Percentiles rank a stretch among this genome's conserved stretches.
phyloP scores from a whole-genome alignment of 2,113 vertebrate species.

The Aegypius monachus region DNA sequence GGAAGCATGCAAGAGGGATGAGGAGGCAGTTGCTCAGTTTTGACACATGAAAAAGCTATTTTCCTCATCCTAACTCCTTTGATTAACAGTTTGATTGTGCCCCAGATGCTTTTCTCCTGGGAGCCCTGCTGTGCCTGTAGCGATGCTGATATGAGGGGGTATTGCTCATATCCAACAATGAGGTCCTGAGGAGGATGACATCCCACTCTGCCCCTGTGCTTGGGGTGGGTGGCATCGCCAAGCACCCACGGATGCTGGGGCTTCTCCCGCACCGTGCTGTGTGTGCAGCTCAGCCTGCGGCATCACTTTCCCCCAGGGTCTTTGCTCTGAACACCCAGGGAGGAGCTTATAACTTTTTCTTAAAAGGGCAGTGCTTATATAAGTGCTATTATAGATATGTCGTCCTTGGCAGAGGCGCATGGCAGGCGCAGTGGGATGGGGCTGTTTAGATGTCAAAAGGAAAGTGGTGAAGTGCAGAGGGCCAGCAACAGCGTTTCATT shows the following conservation, averaged over 20 bases:
- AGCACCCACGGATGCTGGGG: background rate
- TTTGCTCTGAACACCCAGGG: background rate
- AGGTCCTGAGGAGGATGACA: background rate
- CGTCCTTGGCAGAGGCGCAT: too few species aligned
- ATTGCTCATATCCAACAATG: fast-evolving
- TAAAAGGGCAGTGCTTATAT: background rate
- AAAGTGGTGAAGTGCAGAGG: background rate
- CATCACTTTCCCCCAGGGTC: fast-evolving
- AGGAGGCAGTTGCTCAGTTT: background rate
- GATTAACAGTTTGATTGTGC: too few species aligned
- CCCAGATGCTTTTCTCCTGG: background rate
- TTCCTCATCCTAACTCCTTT: background rate
- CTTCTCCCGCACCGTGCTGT: fast-evolving
- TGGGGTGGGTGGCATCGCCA: fast-evolving
- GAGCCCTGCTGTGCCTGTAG: fast-evolving
- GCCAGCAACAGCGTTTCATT: fast-evolving
- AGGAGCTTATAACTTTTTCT: background rate
- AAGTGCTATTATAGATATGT: background rate
- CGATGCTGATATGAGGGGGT: fast-evolving
- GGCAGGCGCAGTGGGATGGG: too few species aligned
- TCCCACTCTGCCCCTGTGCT: fast-evolving
- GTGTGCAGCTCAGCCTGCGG: fast-evolving
- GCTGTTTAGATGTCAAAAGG: background rate
- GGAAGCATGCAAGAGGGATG: fast-evolving
- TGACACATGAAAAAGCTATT: fast-evolving